These are phyloP conservation scores for Australoheros facetus DNA, from an alignment of 2,797 vertebrate species.

Conservation along the genomic window DNA sequence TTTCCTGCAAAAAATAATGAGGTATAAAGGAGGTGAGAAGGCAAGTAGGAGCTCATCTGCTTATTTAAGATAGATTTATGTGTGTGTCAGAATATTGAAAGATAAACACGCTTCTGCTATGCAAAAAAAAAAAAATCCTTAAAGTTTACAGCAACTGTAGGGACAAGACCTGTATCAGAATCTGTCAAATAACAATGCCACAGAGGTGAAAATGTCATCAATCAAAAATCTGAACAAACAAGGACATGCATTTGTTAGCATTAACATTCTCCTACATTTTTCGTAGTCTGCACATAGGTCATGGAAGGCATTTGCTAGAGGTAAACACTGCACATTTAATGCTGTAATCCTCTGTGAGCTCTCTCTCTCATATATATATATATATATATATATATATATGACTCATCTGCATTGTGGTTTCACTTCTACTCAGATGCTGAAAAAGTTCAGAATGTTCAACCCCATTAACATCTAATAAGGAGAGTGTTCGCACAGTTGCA, in stretches of 20 bases:
- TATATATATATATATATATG: too few species aligned
- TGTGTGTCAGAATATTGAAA: background rate
- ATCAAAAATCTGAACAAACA: slow-evolving; percentile 35
- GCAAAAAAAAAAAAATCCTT: background rate
- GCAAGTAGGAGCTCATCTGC: slow-evolving; percentile 29
- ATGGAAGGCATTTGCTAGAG: too few species aligned
- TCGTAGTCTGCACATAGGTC: slow-evolving; percentile 52
- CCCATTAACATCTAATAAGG: slow-evolving; percentile 39
- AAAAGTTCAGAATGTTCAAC: slow-evolving; percentile 36
- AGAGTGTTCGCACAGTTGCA: slow-evolving; percentile 18
- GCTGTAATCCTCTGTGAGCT: too few species aligned
- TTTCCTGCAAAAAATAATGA: slow-evolving; percentile 60
- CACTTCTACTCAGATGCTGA: background rate
- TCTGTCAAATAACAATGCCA: background rate
- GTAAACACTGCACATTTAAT: too few species aligned
- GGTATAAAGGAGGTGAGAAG: slow-evolving; percentile 37
- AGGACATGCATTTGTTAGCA: slow-evolving; percentile 31
- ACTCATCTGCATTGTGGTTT: slow-evolving; percentile 10
- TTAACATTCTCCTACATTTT: slow-evolving; percentile 58
- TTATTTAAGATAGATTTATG: slow-evolving; percentile 36
- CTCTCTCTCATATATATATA: too few species aligned
- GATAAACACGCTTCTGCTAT: slow-evolving; percentile 7
- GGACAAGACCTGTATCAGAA: background rate
- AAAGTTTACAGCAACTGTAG: background rate
- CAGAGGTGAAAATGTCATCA: slow-evolving; percentile 23